A percentile compares a stretch with the other conserved stretches of the same genome.
phyloP scores from a whole-genome alignment of 2,888 invertebrate genomes.

The Acronicta leporina region DNA sequence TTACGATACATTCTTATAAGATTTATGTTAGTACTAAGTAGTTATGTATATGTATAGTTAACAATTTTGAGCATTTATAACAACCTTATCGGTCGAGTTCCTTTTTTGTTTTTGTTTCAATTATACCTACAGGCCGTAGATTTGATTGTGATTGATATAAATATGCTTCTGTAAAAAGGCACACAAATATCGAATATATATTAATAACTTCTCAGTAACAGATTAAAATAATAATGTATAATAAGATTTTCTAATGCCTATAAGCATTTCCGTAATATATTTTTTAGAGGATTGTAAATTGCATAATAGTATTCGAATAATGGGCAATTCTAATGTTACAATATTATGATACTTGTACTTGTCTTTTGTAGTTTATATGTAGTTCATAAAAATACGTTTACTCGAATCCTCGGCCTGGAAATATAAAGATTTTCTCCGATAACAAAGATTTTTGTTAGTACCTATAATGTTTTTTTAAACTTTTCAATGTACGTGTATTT shows the following conservation, averaged over 20 bases:
- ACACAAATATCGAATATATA: background rate
- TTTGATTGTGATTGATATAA: background rate
- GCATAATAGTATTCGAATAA: conserved; percentile 4
- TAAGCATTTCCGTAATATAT: conserved; percentile 9
- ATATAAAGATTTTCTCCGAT: no score
- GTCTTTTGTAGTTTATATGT: background rate
- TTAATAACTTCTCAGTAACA: background rate
- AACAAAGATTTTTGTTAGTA: background rate
- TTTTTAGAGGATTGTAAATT: conserved; percentile 22
- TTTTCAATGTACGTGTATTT: background rate
- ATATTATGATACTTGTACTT: background rate
- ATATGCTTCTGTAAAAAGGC: background rate
- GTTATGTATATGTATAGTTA: conserved; percentile 28
- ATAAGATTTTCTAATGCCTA: background rate
- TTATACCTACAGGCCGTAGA: conserved; percentile 10
- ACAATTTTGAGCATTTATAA: conserved; percentile 51
- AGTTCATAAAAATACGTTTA: background rate
- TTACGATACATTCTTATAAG: conserved; percentile 61
- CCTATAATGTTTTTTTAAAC: background rate
- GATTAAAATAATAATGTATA: background rate
- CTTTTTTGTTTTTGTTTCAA: conserved; percentile 32
- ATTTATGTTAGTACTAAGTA: conserved; percentile 40
- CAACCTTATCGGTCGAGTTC: conserved; percentile 32
- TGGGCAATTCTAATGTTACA: conserved; percentile 1
- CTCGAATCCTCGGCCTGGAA: conserved; percentile 8